Evolutionary conservation across 1,140 invertebrate genomes (phyloP), one percentile per base, ranked within the genome.

Genomic region (Philopotamus ludificatus): DNA sequence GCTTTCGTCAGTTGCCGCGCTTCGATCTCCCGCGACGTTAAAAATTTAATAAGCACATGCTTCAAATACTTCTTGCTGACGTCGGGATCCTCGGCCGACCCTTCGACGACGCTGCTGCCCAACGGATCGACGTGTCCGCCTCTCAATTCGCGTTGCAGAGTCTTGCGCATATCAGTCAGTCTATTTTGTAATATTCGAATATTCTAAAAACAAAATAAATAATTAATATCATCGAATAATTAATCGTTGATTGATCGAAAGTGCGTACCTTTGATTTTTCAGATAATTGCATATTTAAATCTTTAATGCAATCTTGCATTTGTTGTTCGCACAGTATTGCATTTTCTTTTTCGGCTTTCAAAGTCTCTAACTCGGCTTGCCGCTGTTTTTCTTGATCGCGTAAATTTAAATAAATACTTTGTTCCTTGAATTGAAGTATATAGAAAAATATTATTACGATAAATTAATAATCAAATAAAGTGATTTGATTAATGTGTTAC

Each of bases 21-120:
- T 84, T 95, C 85, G 50, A 86, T 84, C 84, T 96, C 93, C 70
- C 90, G 82, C 72, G 92, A 93, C 0, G 93, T 93, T 70, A 96
- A 81, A 77, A 96, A 95, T 74, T 95, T 94, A 3, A 97, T 87
- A 55, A 97, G 86, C 63, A 96, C 93, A 77, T 96, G 93, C 74
- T 95, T 95, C 54, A 96, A 81, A 78, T 96, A 79, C 76, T 78
- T 72, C 72, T 79, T 78, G 77, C 92, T 94, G 41, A 94, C 87
- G 71, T 92, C 89, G 2, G 88, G 84, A 45, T 89, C 87, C 62
- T 84, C 81, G 0, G 78, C 76, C 0, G 78, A 75, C 1, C 75
- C 73, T 59, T 81, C 79, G n/a, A 78, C 76, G 58, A 79, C 78
- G 70, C 76, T 81, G 70, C 74, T 83, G 75, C 66, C 72, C 1